Percentiles rank a stretch among this genome's conserved stretches.
Conservation (phyloP, 2,888 invertebrate genomes). For the Latrodectus hesperus region DNA sequence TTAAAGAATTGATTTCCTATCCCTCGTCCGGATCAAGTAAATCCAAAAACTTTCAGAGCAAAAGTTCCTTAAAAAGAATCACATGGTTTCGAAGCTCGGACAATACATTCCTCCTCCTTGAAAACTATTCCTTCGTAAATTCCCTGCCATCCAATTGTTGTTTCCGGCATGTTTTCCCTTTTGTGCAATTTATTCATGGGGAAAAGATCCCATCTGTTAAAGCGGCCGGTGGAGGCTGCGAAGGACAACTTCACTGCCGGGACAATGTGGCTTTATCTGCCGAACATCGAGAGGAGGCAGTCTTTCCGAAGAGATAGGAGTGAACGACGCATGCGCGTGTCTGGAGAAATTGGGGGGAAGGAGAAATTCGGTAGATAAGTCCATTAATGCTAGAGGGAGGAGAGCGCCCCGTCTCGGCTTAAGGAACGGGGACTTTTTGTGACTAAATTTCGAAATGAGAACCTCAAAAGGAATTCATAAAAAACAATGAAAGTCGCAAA, state of each 20-base stretch:
- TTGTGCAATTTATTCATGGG: too few relatives aligned
- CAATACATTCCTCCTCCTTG: background rate
- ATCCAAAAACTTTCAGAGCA: background rate
- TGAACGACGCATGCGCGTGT: conserved; percentile 4
- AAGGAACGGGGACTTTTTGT: background rate
- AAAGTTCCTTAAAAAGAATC: background rate
- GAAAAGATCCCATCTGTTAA: background rate
- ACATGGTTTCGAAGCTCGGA: background rate
- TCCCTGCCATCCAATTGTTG: too few relatives aligned
- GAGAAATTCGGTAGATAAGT: conserved; percentile 48
- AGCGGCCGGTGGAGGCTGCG: background rate
- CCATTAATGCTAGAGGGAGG: conserved; percentile 52
- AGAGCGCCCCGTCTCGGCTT: conserved; percentile 7
- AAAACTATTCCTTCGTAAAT: too few relatives aligned
- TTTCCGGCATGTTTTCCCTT: too few relatives aligned
- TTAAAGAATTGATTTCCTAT: too few relatives aligned
- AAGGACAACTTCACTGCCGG: conserved; percentile 24
- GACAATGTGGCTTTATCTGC: conserved; percentile 18
- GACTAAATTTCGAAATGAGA: too few relatives aligned
- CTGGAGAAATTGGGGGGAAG: background rate
- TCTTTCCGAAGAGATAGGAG: conserved; percentile 27
- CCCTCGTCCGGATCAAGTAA: too few relatives aligned
- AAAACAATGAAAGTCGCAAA: too few relatives aligned
- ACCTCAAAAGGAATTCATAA: too few relatives aligned
- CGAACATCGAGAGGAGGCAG: conserved; percentile 28